Base-by-base conservation (phyloP, 2,113 vertebrate genomes). In the Grallaria varia region DNA sequence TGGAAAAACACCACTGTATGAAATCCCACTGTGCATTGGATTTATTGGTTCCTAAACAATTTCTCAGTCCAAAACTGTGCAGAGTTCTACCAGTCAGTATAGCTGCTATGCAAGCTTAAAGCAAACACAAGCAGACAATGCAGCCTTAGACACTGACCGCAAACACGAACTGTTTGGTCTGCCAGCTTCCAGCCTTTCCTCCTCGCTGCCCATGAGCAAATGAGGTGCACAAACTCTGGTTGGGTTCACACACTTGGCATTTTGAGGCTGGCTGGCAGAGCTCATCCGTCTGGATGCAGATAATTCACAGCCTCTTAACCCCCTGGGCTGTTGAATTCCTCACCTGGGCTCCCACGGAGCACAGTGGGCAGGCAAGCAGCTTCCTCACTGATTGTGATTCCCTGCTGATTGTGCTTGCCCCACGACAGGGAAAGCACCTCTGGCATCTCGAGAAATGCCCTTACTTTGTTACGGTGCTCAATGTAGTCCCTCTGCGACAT, bases 41-140 rank as follows among this genome's bases (percentile, higher is more conserved):
- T 72, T 83, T 78, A 56, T 89, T 91, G 68, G 23, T 31, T 93
- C 64, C 88, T 91, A 53, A 83, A 60, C 42, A 33, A 71, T 68
- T 95, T 92, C 39, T 39, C 33, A 42, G 17, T 28, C 23, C 39
- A 60, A 87, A 90, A 62, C 0, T 39, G 23, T 53, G 52, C 33
- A 60, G 53, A 75, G 31, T 91, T 50, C 49, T 63, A 31, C 31
- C 1, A 5, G 23, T 45, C 12, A 4, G 31, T 50, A 40, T 18
- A 47, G 64, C 39, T 1, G 2, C 53, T 76, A 35, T 8, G 13
- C 0, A 5, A 77, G 64, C n/a, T 78, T 69, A 68, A 76, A 84
- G 49, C 69, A 83, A 58, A 53, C 44, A 23, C 13, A 35, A 76
- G 42, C 35, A 83, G 40, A 22, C 66, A 72, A n/a, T 6, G 24